Percentiles rank a stretch among this genome's conserved stretches.
phyloP scores from a whole-genome alignment of 2,113 vertebrate species.

The Prinia subflava region DNA sequence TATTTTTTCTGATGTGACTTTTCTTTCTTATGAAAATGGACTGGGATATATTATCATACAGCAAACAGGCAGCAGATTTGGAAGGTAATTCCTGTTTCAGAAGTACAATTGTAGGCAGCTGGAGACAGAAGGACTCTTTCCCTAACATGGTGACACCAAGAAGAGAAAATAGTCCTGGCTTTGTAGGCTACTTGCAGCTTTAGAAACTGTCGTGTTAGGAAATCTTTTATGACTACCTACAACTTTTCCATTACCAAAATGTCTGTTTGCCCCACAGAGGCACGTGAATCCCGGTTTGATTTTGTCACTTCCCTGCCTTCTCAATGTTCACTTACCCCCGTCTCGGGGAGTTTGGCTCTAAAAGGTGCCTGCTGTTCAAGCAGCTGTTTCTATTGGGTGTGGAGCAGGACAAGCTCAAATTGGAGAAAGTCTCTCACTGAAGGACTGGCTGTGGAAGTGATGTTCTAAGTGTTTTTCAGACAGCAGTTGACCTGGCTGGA shows the following conservation, averaged over 20 bases:
- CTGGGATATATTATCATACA: neutral
- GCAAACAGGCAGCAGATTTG: neutral
- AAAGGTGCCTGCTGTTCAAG: neutral
- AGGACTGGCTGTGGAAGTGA: neutral
- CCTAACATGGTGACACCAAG: neutral
- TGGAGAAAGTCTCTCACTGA: neutral
- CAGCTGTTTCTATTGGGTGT: neutral
- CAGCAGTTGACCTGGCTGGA: neutral
- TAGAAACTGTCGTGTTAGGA: neutral
- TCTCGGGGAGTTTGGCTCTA: neutral
- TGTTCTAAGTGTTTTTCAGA: neutral
- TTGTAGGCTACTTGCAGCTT: neutral
- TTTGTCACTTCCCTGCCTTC: neutral
- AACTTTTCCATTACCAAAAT: neutral
- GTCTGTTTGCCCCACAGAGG: neutral
- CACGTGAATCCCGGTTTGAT: neutral
- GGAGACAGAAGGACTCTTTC: neutral
- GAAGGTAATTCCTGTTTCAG: neutral
- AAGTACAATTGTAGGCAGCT: neutral
- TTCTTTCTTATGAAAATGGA: neutral
- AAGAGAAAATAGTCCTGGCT: neutral
- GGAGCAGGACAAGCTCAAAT: neutral
- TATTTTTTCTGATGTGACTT: neutral
- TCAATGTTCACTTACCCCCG: neutral
- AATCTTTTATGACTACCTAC: neutral